Evolutionary conservation across 1,140 invertebrate species (phyloP), one percentile per base, ranked within the genome.

Genomic region (Ceratina japonica): DNA sequence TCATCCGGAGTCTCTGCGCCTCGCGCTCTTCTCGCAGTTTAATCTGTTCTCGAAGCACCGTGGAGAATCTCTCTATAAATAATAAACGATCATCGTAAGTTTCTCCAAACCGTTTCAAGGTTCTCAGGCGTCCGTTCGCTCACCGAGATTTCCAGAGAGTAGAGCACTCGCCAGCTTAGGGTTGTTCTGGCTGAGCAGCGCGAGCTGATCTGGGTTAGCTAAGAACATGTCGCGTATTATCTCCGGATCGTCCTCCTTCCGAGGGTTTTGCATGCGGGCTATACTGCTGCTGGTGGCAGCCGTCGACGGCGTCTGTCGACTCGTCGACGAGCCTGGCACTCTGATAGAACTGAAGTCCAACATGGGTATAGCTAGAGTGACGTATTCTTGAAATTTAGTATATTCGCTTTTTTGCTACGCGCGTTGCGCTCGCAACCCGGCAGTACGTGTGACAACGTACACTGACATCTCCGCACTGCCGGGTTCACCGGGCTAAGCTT

Each of bases 171-270:
- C 98, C 56, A 99, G 91, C 83, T 95, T 93, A 15, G 98, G 97
- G 94, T 99, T 99, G 86, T 99, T 98, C 89, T 99, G 97, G 90
- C 98, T 97, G 0, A 99, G 93, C 52, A 98, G 88, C 0, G 98
- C 96, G 78, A 99, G 88, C 88, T 98, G 97, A 90, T 98, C 97
- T 0, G 98, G 98, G 93, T 98, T 97, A n/a, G 95, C 95, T 27
- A 98, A 90, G 79, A 99, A 96, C 95, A 98, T 97, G 84, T 98
- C 96, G 81, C 96, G 93, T 61, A 99, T 96, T 81, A 96, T 94
- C n/a, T 95, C 95, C 22, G 98, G 98, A 92, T 99, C 97, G 90
- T 98, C 96, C 85, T 96, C 95, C 8, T 92, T 93, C n/a, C 92
- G 89, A 52, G 93, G 89, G 85, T 89, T 92, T 85, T 92, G 91